Conservation (phyloP, 2,888 invertebrate genomes). For the Didymodactylos carnosus region DNA sequence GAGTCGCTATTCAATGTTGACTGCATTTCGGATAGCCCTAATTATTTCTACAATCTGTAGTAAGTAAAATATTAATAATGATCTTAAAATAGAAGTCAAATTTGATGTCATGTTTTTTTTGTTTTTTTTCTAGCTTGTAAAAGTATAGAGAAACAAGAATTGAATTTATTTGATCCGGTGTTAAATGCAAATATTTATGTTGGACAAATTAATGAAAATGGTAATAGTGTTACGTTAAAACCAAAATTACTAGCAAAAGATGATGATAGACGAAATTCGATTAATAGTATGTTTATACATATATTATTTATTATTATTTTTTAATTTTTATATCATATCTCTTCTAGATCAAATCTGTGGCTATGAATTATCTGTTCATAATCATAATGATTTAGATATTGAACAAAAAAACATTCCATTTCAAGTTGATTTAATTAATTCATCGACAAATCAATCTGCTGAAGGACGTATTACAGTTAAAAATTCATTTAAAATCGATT, state of each 20-base stretch:
- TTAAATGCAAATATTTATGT: neutral
- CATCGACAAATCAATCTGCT: too few species aligned
- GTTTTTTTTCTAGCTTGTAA: too few species aligned
- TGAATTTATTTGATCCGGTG: neutral
- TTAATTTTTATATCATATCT: neutral
- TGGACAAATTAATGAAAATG: neutral
- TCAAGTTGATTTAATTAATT: neutral
- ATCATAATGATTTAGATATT: neutral
- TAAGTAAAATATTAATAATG: too few species aligned
- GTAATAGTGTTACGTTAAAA: neutral
- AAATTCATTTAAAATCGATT: neutral
- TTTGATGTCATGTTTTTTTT: too few species aligned
- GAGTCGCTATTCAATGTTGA: too few species aligned
- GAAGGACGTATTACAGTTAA: too few species aligned
- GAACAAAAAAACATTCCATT: neutral
- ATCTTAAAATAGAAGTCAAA: too few species aligned
- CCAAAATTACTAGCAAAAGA: neutral
- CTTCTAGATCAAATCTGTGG: neutral
- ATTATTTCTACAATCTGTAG: too few species aligned
- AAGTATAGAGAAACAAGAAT: neutral
- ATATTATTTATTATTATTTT: neutral
- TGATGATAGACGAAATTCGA: neutral
- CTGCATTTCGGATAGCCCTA: too few species aligned
- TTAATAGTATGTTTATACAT: neutral
- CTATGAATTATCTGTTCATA: neutral